Evolutionary conservation across 2,888 invertebrate species (phyloP), one percentile per base, ranked within the genome.

Genomic region (Lathronympha strigana): DNA sequence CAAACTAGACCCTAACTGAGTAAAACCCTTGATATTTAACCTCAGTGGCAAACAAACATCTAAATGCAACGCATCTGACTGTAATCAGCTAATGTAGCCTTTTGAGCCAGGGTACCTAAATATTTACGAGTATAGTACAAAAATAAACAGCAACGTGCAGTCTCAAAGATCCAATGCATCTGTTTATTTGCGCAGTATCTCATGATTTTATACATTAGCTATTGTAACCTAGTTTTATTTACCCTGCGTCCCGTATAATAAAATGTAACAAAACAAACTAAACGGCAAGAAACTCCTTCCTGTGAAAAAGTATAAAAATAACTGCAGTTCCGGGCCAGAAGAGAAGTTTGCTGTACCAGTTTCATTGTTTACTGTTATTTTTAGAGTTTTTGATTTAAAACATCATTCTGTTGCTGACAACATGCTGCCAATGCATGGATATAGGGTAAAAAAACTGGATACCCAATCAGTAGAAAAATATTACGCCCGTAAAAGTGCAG

Each of bases 261-360:
- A 43, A 66, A 66, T 40, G 66, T 66, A 66, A 61, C 66, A 60
- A 66, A 54, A 61, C 61, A 66, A 66, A 61, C 60, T 66, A 61
- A 66, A 66, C 47, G 60, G 60, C 60, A 61, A 66, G 66, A 60
- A 66, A 49, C 54, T 66, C 45, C 19, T 66, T 66, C 61, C 61
- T 47, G 21, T 45, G 38, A 40, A 61, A 66, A 66, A 60, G 61
- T 66, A 66, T 54, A 49, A 66, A 60, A 61, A 61, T 66, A 63
- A 61, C 54, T 61, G 61, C 31, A 66, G 61, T 66, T 66, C 54
- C 66, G 54, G 60, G 38, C 45, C 33, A 38, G 54, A 17, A 47
- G 54, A 40, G 60, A 66, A 66, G 60, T 66, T 66, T 54, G 66
- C 60, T 60, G 60, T 45, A 47, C 36, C 9, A 23, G 40, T 40